Conservation (phyloP, 2,797 vertebrate genomes). For the Cephalopachus bancanus region DNA sequence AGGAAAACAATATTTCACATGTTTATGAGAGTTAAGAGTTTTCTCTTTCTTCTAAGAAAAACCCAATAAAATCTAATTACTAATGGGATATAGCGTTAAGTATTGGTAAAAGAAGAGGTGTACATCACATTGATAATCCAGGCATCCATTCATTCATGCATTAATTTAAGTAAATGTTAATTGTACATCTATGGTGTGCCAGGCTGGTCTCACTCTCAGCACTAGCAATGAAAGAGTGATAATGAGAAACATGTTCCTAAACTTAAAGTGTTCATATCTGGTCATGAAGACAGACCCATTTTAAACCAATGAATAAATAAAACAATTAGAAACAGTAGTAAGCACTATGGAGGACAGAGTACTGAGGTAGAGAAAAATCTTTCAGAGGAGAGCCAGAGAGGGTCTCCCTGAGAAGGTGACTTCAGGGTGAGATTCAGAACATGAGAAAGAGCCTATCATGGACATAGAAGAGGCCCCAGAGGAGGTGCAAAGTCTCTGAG, state of each 20-base stretch:
- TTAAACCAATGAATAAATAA: neutral
- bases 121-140: neutral
- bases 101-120: neutral
- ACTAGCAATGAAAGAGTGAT: neutral
- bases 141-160: neutral
- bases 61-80: neutral
- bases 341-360: neutral
- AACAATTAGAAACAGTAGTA: neutral
- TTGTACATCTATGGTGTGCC: neutral
- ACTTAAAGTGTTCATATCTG: neutral
- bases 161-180: neutral
- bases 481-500: fast-evolving
- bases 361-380: neutral
- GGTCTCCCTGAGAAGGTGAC: neutral
- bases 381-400: neutral
- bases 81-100: neutral
- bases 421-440: neutral
- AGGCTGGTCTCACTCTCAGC: neutral
- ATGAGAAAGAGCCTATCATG: neutral
- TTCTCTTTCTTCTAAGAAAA: neutral
- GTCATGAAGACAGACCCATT: neutral
- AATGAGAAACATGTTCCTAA: neutral
- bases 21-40: neutral
- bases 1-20: neutral
- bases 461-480: neutral